These are phyloP conservation scores for Archips xylosteana DNA, from an alignment of 2,888 invertebrate genomes.

Conservation along the genomic window DNA sequence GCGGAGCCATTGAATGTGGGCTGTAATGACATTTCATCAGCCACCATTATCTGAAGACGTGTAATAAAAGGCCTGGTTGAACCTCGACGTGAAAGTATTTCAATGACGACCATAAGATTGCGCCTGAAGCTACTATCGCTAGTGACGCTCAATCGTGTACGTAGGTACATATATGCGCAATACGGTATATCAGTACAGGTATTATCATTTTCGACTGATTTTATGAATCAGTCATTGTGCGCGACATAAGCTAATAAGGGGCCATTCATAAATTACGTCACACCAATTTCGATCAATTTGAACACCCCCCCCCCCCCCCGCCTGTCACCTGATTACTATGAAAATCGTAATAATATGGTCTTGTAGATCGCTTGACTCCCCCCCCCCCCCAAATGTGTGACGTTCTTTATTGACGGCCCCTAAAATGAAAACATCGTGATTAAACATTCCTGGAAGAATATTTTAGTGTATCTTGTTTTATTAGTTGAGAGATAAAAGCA, in stretches of 20 bases:
- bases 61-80: conserved; percentile 29
- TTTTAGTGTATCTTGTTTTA: conserved; percentile 3
- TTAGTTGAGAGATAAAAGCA: conserved; percentile 30
- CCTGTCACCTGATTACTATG: too few relatives aligned
- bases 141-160: background rate
- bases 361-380: too few relatives aligned
- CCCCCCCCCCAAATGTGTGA: too few relatives aligned
- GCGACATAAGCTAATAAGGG: too few relatives aligned
- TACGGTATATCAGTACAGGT: too few relatives aligned
- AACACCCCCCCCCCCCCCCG: too few relatives aligned
- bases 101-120: background rate
- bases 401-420: too few relatives aligned
- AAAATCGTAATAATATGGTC: too few relatives aligned
- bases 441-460: background rate
- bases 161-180: background rate
- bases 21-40: conserved; percentile 38
- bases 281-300: too few relatives aligned
- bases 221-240: background rate
- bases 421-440: background rate
- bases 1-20: conserved; percentile 27
- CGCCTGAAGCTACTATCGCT: background rate
- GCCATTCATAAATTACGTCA: too few relatives aligned
- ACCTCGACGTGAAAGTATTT: conserved; percentile 16
- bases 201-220: background rate
- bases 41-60: conserved; percentile 29